Evolutionary conservation across 2,797 vertebrate species (phyloP).

Genomic region (Chiroxiphia lanceolata): DNA sequence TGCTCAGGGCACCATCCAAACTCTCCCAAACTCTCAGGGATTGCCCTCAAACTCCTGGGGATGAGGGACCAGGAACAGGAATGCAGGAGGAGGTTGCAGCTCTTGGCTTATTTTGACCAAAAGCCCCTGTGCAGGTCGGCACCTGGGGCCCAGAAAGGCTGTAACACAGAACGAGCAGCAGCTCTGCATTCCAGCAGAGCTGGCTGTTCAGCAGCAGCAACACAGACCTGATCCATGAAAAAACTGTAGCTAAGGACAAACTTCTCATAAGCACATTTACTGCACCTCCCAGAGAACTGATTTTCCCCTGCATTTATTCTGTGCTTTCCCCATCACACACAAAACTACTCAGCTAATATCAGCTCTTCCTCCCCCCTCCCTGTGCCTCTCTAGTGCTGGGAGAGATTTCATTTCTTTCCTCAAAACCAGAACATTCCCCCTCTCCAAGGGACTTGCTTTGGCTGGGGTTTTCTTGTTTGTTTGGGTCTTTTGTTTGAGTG

Average conservation of each 20-base stretch:
- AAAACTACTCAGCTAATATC: neutral
- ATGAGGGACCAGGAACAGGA: neutral
- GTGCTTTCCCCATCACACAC: neutral
- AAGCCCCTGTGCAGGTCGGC: fast-evolving
- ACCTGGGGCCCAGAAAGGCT: neutral
- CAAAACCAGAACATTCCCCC: neutral
- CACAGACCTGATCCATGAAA: neutral
- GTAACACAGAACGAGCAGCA: neutral
- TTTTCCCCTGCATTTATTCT: too few species aligned
- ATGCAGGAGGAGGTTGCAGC: neutral
- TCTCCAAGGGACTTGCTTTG: neutral
- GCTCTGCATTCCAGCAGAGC: neutral
- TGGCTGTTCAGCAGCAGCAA: neutral
- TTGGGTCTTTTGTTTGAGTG: neutral
- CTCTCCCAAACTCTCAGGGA: neutral
- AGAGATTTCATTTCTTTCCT: neutral
- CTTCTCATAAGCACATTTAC: neutral
- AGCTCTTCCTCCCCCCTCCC: neutral
- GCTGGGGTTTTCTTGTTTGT: neutral
- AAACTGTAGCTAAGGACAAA: neutral
- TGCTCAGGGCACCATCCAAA: neutral
- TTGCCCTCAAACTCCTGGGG: neutral
- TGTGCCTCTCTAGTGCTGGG: neutral
- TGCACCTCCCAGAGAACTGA: neutral
- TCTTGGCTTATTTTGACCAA: neutral